A percentile compares a stretch with the other conserved stretches of the same genome.
Evolutionary conservation across 2,113 vertebrate species (phyloP).

Genomic region (Petromus typicus): DNA sequence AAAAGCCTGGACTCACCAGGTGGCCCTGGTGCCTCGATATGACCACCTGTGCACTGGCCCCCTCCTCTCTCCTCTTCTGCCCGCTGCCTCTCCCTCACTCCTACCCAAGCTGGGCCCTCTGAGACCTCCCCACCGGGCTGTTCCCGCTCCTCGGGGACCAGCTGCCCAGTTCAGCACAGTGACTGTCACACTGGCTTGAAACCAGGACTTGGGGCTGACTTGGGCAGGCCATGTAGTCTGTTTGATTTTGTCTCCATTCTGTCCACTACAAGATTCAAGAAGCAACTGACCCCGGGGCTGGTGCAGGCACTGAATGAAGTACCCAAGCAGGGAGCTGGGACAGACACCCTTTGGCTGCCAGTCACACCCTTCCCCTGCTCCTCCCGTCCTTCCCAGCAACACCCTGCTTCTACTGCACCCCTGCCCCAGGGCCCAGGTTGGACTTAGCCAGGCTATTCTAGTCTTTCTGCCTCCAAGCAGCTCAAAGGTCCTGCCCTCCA

Average conservation of each 20-base stretch:
- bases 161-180: not conserved
- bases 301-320: not conserved
- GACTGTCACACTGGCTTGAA: not conserved
- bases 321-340: accelerated
- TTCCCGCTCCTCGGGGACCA: not conserved
- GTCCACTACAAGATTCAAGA: not conserved
- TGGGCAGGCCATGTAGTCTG: not conserved
- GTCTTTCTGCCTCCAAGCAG: not conserved
- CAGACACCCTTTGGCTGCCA: no score
- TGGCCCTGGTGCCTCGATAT: not conserved
- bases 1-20: not conserved
- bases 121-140: not conserved
- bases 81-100: not conserved
- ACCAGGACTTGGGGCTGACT: not conserved
- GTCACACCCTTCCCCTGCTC: not conserved
- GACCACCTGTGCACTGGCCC: not conserved
- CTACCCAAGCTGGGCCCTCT: not conserved
- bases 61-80: not conserved
- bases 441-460: not conserved
- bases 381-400: not conserved
- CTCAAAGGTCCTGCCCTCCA: not conserved
- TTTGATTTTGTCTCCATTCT: not conserved
- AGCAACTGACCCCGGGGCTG: not conserved
- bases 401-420: not conserved
- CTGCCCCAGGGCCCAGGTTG: not conserved